These are phyloP conservation scores for Sitodiplosis mosellana DNA, from an alignment of 1,140 invertebrate genomes.

Conservation along the genomic window DNA sequence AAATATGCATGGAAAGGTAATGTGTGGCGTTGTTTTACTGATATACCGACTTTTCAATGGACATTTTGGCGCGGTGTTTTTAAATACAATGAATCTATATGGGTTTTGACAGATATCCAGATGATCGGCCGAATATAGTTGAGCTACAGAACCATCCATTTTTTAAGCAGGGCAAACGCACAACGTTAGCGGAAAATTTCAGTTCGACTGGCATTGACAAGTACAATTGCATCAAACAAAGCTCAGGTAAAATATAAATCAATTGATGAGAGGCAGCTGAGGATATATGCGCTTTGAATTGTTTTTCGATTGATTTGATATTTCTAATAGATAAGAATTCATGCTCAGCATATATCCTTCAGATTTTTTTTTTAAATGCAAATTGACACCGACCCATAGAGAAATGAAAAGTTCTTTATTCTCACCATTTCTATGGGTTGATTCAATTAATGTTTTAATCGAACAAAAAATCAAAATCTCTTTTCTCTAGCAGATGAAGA, in stretches of 20 bases:
- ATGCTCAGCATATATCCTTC: background rate
- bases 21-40: too few relatives aligned
- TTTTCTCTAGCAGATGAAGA: background rate
- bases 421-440: too few relatives aligned
- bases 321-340: background rate
- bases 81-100: slow-evolving; percentile 1
- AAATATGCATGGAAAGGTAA: slow-evolving; percentile 32
- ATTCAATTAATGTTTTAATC: background rate
- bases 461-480: background rate
- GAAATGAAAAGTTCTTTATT: too few relatives aligned
- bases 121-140: slow-evolving; percentile 35
- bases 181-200: slow-evolving; percentile 13
- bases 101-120: slow-evolving; percentile 17
- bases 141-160: slow-evolving; percentile 52
- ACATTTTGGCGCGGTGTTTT: background rate
- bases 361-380: too few relatives aligned
- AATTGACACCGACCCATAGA: background rate
- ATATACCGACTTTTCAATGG: too few relatives aligned
- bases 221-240: slow-evolving; percentile 6
- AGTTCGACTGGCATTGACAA: slow-evolving; percentile 8
- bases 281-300: too few relatives aligned
- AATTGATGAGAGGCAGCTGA: too few relatives aligned
- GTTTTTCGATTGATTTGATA: background rate
- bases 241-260: too few relatives aligned
- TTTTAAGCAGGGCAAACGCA: slow-evolving; percentile 41